These are phyloP conservation scores for Chionodraco myersi DNA, from an alignment of 2,113 vertebrate genomes.

Conservation along the genomic window DNA sequence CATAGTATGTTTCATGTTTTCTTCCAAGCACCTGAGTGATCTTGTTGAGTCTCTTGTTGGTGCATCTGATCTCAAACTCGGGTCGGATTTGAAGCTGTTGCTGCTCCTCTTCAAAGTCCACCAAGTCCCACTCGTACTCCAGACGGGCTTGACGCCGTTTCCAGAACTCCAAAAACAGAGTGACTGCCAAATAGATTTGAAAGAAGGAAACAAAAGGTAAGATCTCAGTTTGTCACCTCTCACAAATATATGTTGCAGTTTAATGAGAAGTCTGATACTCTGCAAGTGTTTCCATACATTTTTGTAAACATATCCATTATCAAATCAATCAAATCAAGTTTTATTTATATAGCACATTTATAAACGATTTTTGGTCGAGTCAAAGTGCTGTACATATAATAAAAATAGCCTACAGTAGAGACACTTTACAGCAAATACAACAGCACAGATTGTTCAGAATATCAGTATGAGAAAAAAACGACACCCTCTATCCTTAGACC, in stretches of 20 bases:
- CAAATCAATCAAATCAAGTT: no score
- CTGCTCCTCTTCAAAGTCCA: slow-evolving; percentile 96
- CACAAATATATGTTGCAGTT: neutral
- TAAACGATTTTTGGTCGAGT: no score
- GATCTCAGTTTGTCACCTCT: neutral
- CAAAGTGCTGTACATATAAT: no score
- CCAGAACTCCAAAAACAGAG: slow-evolving; percentile 97
- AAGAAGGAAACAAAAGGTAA: neutral
- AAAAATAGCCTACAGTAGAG: no score
- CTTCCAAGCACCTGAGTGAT: slow-evolving; percentile 78
- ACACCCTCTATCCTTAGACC: no score
- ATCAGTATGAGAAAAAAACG: no score
- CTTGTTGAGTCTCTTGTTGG: slow-evolving; percentile 85
- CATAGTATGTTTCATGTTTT: neutral
- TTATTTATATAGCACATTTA: no score
- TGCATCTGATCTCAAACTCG: slow-evolving; percentile 95
- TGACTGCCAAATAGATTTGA: slow-evolving; percentile 81
- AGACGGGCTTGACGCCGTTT: slow-evolving; percentile 93
- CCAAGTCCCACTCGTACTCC: slow-evolving; percentile 96
- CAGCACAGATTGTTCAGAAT: no score
- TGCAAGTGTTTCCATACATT: neutral
- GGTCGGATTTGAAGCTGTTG: slow-evolving; percentile 95
- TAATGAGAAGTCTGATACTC: neutral
- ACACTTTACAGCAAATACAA: no score
- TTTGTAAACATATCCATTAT: neutral